Conservation (phyloP, 1,140 invertebrate genomes). For the Papilio xuthus region DNA sequence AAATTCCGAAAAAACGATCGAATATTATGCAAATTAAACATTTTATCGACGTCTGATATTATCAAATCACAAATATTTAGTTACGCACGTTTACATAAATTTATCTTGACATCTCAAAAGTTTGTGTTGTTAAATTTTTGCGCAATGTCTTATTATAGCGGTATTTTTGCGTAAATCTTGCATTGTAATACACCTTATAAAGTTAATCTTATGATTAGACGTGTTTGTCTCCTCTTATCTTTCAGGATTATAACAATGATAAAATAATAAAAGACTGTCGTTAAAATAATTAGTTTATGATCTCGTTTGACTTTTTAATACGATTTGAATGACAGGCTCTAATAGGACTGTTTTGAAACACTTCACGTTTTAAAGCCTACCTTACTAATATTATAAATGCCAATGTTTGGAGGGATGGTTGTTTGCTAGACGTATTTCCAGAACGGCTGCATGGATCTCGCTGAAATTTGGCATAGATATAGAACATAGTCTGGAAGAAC, state of each 20-base stretch:
- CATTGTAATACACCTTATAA: neutral
- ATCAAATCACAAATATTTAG: neutral
- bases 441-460: no score
- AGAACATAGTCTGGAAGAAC: no score
- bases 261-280: neutral
- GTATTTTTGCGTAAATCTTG: neutral
- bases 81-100: neutral
- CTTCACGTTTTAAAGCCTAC: no score
- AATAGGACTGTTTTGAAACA: neutral
- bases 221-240: neutral
- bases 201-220: neutral
- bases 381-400: no score
- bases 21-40: neutral
- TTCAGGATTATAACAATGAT: neutral
- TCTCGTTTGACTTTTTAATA: neutral
- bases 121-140: neutral
- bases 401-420: no score
- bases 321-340: neutral
- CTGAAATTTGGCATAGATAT: no score
- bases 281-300: conserved; percentile 5
- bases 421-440: no score
- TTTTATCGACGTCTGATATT: neutral
- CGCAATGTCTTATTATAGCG: neutral
- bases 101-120: neutral
- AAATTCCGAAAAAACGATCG: neutral